These are phyloP conservation scores for Poeciliopsis presidionis DNA, from an alignment of 2,797 vertebrate species.

Conservation along the genomic window DNA sequence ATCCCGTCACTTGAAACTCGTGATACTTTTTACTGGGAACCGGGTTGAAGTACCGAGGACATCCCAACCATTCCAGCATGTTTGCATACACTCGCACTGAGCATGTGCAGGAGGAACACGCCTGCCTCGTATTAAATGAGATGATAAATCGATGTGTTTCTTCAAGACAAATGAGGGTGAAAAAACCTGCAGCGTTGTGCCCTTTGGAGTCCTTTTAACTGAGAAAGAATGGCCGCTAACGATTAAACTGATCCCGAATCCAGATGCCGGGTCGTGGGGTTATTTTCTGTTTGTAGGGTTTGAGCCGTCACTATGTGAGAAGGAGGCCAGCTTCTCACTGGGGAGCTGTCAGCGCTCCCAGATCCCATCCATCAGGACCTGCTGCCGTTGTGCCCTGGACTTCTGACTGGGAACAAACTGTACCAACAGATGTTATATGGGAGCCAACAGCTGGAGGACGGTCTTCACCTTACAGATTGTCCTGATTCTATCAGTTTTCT, in stretches of 20 bases:
- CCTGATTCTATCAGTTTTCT: neutral
- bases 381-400: slow-evolving; percentile 11
- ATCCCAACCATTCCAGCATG: slow-evolving; percentile 42
- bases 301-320: slow-evolving; percentile 4
- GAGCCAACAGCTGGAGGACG: neutral
- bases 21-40: slow-evolving; percentile 54
- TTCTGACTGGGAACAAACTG: slow-evolving; percentile 20
- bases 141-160: neutral
- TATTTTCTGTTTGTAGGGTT: slow-evolving; percentile 13
- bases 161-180: neutral
- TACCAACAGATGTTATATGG: slow-evolving; percentile 14
- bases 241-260: slow-evolving; percentile 9
- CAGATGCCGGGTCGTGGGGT: slow-evolving; percentile 5
- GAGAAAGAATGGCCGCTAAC: neutral
- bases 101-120: slow-evolving; percentile 23
- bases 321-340: slow-evolving; percentile 24
- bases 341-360: slow-evolving; percentile 39
- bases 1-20: slow-evolving; percentile 65
- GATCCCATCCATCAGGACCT: slow-evolving; percentile 49
- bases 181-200: neutral
- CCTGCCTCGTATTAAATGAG: neutral
- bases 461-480: neutral
- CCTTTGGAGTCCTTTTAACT: neutral
- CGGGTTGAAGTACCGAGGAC: slow-evolving; percentile 40
- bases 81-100: slow-evolving; percentile 45